Conservation (phyloP, 92 coral and sea anemone genomes). For the Porites lobata region DNA sequence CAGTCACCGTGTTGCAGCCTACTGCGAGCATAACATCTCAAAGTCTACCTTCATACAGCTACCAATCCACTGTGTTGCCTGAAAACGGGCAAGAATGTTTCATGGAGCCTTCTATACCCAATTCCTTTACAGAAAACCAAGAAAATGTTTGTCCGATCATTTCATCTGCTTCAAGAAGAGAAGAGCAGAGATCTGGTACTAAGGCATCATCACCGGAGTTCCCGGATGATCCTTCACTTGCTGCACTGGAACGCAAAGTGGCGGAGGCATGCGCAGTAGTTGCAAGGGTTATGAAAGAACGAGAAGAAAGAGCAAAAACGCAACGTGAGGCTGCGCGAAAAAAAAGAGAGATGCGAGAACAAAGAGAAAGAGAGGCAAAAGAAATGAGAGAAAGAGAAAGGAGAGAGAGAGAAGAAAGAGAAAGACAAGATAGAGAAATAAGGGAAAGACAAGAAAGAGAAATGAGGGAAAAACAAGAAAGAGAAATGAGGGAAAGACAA, state of each 20-base stretch:
- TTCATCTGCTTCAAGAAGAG: not conserved
- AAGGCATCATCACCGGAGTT: not conserved
- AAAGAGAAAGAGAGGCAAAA: too few relatives aligned
- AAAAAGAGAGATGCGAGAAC: too few relatives aligned
- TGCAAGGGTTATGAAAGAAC: too few relatives aligned
- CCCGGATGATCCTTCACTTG: not conserved
- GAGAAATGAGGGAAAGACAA: not conserved
- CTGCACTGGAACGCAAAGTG: too few relatives aligned
- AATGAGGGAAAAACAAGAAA: too few relatives aligned
- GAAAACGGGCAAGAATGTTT: not conserved
- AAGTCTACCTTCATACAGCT: not conserved
- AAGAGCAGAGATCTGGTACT: not conserved
- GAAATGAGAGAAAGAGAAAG: not conserved
- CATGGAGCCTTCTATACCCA: not conserved
- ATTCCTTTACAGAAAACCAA: not conserved
- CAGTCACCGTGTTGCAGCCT: not conserved
- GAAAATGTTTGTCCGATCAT: too few relatives aligned
- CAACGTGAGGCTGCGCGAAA: too few relatives aligned
- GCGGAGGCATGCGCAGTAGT: too few relatives aligned
- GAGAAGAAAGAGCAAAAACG: too few relatives aligned
- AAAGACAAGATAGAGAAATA: not conserved
- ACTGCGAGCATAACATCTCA: not conserved
- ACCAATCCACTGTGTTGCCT: not conserved
- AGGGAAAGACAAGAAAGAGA: constrained; percentile 3
- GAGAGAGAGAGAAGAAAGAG: too few relatives aligned